phyloP scores from a whole-genome alignment of 2,888 invertebrate genomes.

The Suillia variegata region DNA sequence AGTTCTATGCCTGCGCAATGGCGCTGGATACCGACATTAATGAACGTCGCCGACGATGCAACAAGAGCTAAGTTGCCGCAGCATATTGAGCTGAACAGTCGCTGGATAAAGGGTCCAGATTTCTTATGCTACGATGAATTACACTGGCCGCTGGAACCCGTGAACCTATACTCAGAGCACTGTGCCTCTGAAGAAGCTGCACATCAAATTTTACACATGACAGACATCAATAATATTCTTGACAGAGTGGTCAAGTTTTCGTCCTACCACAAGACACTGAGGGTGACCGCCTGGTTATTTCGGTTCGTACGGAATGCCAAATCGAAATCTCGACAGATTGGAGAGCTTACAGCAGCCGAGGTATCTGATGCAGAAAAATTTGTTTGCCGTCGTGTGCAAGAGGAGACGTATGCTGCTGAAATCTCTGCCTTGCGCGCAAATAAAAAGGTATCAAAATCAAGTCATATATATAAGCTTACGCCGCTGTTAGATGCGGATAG shows the following conservation, averaged over 20 bases:
- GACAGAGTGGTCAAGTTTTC: too few species aligned
- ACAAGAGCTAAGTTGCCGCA: slow-evolving; percentile 6
- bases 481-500: not conserved
- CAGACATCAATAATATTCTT: too few species aligned
- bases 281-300: too few species aligned
- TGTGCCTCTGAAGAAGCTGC: not conserved
- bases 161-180: not conserved
- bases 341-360: too few species aligned
- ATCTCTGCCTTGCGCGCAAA: not conserved
- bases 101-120: slow-evolving; percentile 10
- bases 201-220: too few species aligned
- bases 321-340: too few species aligned
- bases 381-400: not conserved
- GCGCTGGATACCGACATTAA: slow-evolving; percentile 14
- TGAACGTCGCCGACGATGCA: slow-evolving; percentile 14
- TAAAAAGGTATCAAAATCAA: too few species aligned
- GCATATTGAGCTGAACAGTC: not conserved
- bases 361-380: too few species aligned
- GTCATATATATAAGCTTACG: not conserved
- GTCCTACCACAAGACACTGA: too few species aligned
- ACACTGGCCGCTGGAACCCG: slow-evolving; percentile 3
- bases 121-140: slow-evolving; percentile 7
- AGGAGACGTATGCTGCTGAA: not conserved
- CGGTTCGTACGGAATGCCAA: too few species aligned
- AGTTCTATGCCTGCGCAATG: not conserved